Conservation (phyloP, 2,113 vertebrate species). For the Cheilinus undulatus region DNA sequence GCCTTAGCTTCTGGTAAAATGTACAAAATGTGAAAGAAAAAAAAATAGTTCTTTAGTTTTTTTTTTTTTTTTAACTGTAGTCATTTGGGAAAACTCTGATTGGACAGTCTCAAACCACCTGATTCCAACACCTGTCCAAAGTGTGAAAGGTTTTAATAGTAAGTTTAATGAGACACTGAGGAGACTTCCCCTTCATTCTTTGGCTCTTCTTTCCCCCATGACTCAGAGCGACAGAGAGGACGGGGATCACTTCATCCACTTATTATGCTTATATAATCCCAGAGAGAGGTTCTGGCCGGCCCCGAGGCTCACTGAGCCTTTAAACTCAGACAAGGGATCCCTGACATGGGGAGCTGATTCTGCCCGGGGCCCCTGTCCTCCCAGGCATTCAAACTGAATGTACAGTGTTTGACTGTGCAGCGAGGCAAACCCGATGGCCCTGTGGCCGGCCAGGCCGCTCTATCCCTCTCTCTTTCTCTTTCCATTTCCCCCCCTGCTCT, state of each 20-base stretch:
- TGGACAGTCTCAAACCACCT: too few relatives aligned
- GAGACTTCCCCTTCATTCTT: constrained; percentile 7
- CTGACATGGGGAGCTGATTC: constrained; percentile 47
- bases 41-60: too few relatives aligned
- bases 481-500: constrained; percentile 15
- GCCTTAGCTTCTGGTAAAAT: too few relatives aligned
- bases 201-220: not conserved
- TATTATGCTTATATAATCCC: constrained; percentile 38
- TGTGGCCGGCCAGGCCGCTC: constrained; percentile 15
- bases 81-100: too few relatives aligned
- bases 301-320: constrained; percentile 17
- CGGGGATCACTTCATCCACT: constrained; percentile 13
- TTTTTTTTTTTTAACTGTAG: too few relatives aligned
- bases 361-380: constrained; percentile 28
- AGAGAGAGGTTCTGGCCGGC: constrained; percentile 15
- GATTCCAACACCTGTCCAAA: too few relatives aligned
- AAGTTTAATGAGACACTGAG: not conserved
- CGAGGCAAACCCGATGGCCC: constrained; percentile 38
- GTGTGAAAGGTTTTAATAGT: too few relatives aligned
- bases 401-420: constrained; percentile 38
- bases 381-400: constrained; percentile 42
- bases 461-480: constrained; percentile 1
- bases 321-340: constrained; percentile 37
- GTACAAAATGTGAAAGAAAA: too few relatives aligned
- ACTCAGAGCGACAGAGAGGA: constrained; percentile 9